Evolutionary conservation across 2,797 vertebrate species (phyloP), one percentile per base, ranked within the genome.

Genomic region (Lepus townsendii): DNA sequence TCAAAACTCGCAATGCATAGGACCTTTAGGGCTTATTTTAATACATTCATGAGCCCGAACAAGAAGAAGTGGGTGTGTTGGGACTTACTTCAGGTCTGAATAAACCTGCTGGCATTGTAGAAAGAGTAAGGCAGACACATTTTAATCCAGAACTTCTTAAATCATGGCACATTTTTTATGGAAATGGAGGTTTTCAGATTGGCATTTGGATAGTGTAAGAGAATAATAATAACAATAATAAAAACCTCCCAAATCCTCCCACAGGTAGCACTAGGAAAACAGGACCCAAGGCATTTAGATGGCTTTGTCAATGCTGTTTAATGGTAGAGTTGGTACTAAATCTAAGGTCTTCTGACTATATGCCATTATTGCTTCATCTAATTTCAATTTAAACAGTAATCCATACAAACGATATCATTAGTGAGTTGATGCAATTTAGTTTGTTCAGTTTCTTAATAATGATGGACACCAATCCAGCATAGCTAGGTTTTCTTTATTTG

Each of bases 81-180:
- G 47, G 83, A 76, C 71, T 60, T 13, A 63, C 78, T 86, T 24
- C 72, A 89, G 83, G 22, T 77, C 80, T 89, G 79, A 26, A 22
- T 83, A 79, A 88, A 77, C 52, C 11, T 5, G 17, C 27, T 30
- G 76, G 26, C 66, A 27, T 0, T 7, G 38, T 3, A 90, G 54
- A 54, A 26, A 75, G 42, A 90, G 57, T 19, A 42, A 60, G 26
- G 14, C 38, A 57, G 75, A 75, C 50, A 32, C 4, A 5, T 52
- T 17, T 79, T 76, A 62, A n/a, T 20, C 77, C 47, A 87, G 60
- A 54, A 24, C 20, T 57, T 96, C 71, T 47, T 90, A 86, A 83
- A 32, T 63, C 19, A 27, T 2, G 27, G 57, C n/a, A 38, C 3
- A 10, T 30, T 79, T 83, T 83, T 76, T 73, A 66, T 82, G 60